Evolutionary conservation across 2,797 vertebrate species (phyloP).

Genomic region (Crocodylus rhombifer): DNA sequence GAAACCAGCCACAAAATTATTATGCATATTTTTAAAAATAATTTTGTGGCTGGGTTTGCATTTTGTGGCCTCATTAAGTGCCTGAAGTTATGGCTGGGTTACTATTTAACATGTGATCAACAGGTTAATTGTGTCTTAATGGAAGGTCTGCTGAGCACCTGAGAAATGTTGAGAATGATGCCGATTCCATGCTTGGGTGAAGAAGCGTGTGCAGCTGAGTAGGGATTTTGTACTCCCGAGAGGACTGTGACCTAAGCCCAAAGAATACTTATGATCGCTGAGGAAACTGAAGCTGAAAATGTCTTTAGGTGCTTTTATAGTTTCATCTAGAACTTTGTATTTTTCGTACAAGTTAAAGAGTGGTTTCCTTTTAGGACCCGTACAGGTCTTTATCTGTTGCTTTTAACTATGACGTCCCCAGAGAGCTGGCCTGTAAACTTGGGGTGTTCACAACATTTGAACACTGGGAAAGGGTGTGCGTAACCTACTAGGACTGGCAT

Average conservation of each 20-base stretch:
- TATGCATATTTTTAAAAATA: too few species aligned
- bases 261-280: fast-evolving
- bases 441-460: not conserved
- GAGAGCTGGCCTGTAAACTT: not conserved
- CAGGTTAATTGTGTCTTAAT: too few species aligned
- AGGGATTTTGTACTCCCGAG: fast-evolving
- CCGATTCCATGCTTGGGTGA: not conserved
- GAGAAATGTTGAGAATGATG: too few species aligned
- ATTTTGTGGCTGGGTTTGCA: too few species aligned
- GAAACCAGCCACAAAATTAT: too few species aligned
- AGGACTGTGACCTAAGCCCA: not conserved
- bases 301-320: too few species aligned
- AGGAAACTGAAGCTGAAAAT: not conserved
- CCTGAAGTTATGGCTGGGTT: too few species aligned
- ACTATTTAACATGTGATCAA: too few species aligned
- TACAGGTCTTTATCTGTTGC: not conserved
- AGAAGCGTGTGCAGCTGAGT: fast-evolving
- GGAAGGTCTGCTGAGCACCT: too few species aligned
- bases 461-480: too few species aligned
- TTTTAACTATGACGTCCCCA: not conserved
- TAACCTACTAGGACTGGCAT: too few species aligned
- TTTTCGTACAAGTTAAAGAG: not conserved
- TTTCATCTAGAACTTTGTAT: not conserved
- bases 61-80: too few species aligned
- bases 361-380: not conserved